phyloP scores from a whole-genome alignment of 2,113 vertebrate species.

The Saccopteryx bilineata region DNA sequence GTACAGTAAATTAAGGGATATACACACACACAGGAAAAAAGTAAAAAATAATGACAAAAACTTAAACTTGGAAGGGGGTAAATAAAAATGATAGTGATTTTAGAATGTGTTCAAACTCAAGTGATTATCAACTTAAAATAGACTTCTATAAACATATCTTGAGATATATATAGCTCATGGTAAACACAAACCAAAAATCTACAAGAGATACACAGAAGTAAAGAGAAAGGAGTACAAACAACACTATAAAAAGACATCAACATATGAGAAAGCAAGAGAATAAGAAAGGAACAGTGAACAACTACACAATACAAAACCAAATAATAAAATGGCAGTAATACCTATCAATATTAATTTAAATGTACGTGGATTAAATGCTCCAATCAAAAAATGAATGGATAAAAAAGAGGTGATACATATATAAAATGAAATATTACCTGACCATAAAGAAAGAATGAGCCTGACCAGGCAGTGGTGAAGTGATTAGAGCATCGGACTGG shows the following conservation, averaged over 20 bases:
- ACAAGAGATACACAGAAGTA: background rate
- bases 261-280: background rate
- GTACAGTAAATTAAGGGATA: background rate
- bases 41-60: background rate
- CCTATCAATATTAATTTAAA: background rate
- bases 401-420: too few species aligned
- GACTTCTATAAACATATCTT: too few species aligned
- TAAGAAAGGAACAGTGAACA: background rate
- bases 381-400: too few species aligned
- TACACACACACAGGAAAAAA: background rate
- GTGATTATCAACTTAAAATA: background rate
- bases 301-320: background rate
- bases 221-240: background rate
- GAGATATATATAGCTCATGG: too few species aligned
- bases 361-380: background rate
- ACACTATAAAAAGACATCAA: too few species aligned
- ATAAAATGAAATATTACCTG: too few species aligned
- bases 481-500: too few species aligned
- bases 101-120: background rate
- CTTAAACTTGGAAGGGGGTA: background rate
- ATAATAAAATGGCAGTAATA: background rate
- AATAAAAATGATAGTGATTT: background rate
- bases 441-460: too few species aligned
- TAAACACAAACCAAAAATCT: background rate
- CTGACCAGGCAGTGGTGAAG: too few species aligned